Conservation (phyloP, 1,140 invertebrate genomes). For the Brachionus rotundiformis region DNA sequence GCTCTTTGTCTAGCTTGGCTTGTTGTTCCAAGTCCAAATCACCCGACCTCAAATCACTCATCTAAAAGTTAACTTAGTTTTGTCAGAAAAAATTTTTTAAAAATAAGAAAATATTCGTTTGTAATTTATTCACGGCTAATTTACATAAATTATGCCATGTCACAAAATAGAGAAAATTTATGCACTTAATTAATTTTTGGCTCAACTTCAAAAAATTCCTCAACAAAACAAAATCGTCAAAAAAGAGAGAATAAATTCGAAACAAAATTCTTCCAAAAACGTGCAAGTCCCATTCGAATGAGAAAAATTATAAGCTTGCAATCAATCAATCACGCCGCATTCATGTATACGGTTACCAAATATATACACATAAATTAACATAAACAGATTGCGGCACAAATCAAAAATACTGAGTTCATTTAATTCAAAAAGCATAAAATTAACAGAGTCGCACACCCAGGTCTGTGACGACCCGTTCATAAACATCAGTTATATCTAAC, state of each 20-base stretch:
- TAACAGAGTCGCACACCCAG: not conserved
- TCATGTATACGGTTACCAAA: not conserved
- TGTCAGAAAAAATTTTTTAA: not conserved
- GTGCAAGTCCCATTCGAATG: not conserved
- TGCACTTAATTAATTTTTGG: not conserved
- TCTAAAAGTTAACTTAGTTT: not conserved
- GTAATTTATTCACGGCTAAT: not conserved
- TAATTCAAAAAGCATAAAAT: conserved; percentile 2
- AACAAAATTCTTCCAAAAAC: not conserved
- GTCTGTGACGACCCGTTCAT: not conserved
- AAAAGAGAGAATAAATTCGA: not conserved
- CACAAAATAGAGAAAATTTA: not conserved
- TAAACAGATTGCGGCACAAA: not conserved
- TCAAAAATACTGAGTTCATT: conserved; percentile 21
- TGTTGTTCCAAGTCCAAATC: conserved; percentile 40
- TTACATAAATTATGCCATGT: conserved; percentile 32
- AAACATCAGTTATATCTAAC: conserved; percentile 46
- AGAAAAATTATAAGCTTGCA: conserved; percentile 1
- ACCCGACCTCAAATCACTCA: not conserved
- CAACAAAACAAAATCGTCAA: not conserved
- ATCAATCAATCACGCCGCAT: conserved; percentile 22
- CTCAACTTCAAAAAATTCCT: conserved; percentile 25
- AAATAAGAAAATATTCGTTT: not conserved
- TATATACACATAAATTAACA: not conserved
- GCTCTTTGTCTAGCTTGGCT: conserved; percentile 24